phyloP scores from a whole-genome alignment of 1,140 invertebrate species.

The Drosophila pseudoananassae region DNA sequence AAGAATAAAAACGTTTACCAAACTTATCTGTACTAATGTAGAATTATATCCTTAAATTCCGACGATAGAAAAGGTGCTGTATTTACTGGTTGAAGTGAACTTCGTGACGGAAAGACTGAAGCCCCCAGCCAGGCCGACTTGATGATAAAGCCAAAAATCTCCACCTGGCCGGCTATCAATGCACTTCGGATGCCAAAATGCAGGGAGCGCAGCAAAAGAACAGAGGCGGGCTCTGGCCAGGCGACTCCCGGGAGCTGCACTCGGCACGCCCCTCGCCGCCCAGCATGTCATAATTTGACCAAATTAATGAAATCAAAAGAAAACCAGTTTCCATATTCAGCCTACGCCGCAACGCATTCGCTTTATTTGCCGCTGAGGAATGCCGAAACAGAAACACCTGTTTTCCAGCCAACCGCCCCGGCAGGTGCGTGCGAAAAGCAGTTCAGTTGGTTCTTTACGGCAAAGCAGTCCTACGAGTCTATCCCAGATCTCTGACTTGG shows the following conservation, averaged over 20 bases:
- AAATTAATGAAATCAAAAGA: conserved; percentile 61
- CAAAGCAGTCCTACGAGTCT: not conserved
- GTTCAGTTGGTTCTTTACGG: not conserved
- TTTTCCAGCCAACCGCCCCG: conserved; percentile 20
- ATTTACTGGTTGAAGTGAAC: not conserved
- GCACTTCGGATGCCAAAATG: conserved; percentile 24
- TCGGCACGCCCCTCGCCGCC: conserved; percentile 3
- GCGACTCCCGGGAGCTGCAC: not conserved
- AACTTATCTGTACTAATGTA: not conserved
- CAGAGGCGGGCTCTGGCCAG: conserved; percentile 7
- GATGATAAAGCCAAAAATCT: conserved; percentile 10
- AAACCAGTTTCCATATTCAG: conserved; percentile 53
- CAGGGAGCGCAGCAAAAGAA: conserved; percentile 65
- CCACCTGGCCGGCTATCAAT: conserved; percentile 46
- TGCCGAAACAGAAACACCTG: conserved; percentile 63
- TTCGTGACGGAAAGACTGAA: not conserved
- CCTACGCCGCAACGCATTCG: conserved; percentile 1
- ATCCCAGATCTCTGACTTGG: too few relatives aligned
- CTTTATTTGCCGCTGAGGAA: conserved; percentile 28
- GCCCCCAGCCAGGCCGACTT: conserved; percentile 3
- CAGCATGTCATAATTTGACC: conserved; percentile 58
- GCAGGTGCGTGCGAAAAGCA: conserved; percentile 33
- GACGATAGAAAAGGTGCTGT: not conserved
- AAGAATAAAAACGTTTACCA: not conserved
- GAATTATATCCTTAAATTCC: not conserved